Percentiles rank a stretch among this genome's conserved stretches.
These are phyloP conservation scores for Oenanthe melanoleuca DNA, from an alignment of 2,113 vertebrate genomes.

Conservation along the genomic window DNA sequence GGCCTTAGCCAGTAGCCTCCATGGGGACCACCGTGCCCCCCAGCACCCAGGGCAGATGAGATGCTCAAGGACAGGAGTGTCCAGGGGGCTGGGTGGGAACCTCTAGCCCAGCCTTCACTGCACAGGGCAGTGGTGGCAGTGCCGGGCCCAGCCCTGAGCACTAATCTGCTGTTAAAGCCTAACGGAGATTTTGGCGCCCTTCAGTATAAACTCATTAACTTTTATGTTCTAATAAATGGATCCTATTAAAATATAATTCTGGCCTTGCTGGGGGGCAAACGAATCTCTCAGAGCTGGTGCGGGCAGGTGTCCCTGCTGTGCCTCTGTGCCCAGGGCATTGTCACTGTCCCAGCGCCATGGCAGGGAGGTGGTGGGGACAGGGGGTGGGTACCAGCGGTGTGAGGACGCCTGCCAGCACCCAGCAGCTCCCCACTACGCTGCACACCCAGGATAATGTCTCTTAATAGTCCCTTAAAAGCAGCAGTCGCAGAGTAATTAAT, in stretches of 20 bases:
- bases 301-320: background rate
- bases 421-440: background rate
- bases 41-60: fast-evolving
- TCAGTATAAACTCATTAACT: conserved; percentile 87
- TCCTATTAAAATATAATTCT: conserved; percentile 82
- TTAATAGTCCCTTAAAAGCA: conserved; percentile 63
- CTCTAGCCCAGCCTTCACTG: background rate
- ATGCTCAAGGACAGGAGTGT: fast-evolving
- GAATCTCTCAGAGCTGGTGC: conserved; percentile 25
- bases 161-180: conserved; percentile 84
- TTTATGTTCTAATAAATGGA: conserved; percentile 85
- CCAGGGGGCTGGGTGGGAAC: background rate
- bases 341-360: fast-evolving
- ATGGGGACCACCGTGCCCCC: fast-evolving
- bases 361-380: background rate
- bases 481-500: conserved; percentile 53
- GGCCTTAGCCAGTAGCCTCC: fast-evolving
- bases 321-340: background rate
- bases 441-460: conserved; percentile 4
- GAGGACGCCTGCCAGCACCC: background rate
- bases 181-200: conserved; percentile 76
- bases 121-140: fast-evolving
- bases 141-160: conserved; percentile 40
- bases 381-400: background rate
- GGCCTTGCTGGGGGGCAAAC: conserved; percentile 65